Conservation (phyloP, 2,113 vertebrate species). For the Mungos mungo region DNA sequence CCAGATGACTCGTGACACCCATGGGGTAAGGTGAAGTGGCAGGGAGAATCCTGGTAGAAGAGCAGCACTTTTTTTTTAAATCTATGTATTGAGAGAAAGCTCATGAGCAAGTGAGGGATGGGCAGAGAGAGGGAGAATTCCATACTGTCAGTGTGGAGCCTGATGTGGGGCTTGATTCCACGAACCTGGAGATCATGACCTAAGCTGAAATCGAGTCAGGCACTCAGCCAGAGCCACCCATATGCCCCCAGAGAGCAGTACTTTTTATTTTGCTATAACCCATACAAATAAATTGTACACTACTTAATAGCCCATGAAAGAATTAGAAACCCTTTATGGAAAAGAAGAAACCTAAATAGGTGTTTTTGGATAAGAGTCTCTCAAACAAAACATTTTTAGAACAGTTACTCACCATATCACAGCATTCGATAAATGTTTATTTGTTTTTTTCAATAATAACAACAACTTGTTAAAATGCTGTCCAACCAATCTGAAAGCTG, state of each 20-base stretch:
- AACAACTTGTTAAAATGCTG: constrained; percentile 70
- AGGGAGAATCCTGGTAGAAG: not conserved
- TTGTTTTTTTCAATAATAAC: constrained; percentile 67
- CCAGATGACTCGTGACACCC: not conserved
- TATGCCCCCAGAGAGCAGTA: not conserved
- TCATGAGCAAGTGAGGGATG: too few species aligned
- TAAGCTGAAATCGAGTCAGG: too few species aligned
- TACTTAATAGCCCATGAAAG: not conserved
- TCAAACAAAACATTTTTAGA: constrained; percentile 63
- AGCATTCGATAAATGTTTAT: constrained; percentile 59
- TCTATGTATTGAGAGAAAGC: too few species aligned
- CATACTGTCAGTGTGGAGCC: too few species aligned
- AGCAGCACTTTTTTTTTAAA: not conserved
- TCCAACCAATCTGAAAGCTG: constrained; percentile 56
- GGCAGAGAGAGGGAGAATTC: too few species aligned
- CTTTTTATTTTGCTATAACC: not conserved
- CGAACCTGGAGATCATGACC: too few species aligned
- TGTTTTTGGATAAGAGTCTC: constrained; percentile 50
- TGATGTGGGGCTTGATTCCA: too few species aligned
- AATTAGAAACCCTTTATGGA: not conserved
- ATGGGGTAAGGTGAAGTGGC: not conserved
- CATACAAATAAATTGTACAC: not conserved
- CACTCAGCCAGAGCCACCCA: too few species aligned
- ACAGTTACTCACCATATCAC: constrained; percentile 52
- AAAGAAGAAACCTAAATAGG: not conserved